phyloP scores from a whole-genome alignment of 1,140 invertebrate species.

The Drosophila pseudoobscura region DNA sequence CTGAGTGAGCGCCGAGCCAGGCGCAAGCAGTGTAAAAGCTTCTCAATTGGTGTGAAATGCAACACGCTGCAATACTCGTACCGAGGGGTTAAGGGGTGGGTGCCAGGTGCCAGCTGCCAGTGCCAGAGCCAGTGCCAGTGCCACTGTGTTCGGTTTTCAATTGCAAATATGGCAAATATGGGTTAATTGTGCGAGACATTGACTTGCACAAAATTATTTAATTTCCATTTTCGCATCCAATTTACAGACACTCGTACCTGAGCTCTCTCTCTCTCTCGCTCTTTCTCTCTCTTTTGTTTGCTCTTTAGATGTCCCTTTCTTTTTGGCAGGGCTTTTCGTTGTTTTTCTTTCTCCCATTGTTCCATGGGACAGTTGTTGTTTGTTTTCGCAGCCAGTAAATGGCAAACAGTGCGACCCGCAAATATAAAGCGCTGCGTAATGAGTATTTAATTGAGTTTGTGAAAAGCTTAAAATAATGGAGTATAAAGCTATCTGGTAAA shows the following conservation, averaged over 20 bases:
- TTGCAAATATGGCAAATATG: conserved; percentile 64
- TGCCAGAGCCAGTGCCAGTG: conserved; percentile 4
- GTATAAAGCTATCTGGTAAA: too few relatives aligned
- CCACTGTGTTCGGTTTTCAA: conserved; percentile 38
- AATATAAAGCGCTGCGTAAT: conserved; percentile 8
- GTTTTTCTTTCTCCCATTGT: conserved; percentile 15
- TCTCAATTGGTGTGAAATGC: conserved; percentile 77
- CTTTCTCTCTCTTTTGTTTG: conserved; percentile 3
- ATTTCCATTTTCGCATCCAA: conserved; percentile 45
- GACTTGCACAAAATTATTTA: conserved; percentile 66
- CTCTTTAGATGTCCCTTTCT: conserved; percentile 18
- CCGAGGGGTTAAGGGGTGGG: background rate
- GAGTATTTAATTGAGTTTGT: background rate
- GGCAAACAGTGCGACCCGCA: conserved; percentile 2
- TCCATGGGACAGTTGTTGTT: conserved; percentile 12
- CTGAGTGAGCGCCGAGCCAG: conserved; percentile 71
- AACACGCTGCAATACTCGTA: conserved; percentile 53
- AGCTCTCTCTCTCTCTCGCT: background rate
- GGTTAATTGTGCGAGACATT: conserved; percentile 76
- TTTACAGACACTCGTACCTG: background rate
- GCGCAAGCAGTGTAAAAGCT: conserved; percentile 60
- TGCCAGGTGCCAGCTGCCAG: background rate
- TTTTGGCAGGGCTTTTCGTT: background rate
- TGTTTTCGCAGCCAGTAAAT: conserved; percentile 22
- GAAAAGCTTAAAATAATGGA: background rate